These are phyloP conservation scores for Hipposideros larvatus DNA, from an alignment of 2,797 vertebrate genomes.

Conservation along the genomic window DNA sequence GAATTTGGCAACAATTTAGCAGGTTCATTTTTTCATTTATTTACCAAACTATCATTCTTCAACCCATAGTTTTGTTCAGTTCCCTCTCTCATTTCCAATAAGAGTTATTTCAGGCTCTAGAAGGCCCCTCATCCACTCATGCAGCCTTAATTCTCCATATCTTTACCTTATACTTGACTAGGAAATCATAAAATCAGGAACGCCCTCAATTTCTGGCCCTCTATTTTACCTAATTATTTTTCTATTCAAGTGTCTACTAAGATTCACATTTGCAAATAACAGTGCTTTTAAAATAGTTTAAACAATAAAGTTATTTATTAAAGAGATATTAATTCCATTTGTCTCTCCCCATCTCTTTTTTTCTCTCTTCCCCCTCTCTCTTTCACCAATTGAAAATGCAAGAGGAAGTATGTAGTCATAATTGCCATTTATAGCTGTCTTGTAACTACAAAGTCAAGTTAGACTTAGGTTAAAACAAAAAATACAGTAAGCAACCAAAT, in stretches of 20 bases:
- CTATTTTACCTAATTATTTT: not conserved
- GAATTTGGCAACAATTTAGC: not conserved
- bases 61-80: not conserved
- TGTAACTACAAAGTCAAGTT: not conserved
- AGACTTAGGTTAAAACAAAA: not conserved
- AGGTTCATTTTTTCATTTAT: not conserved
- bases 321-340: not conserved
- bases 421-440: not conserved
- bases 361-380: not conserved
- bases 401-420: not conserved
- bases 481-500: not conserved
- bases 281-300: not conserved
- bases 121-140: not conserved
- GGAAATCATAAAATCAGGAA: not conserved
- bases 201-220: not conserved
- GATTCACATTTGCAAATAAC: not conserved
- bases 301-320: not conserved
- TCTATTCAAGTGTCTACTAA: not conserved
- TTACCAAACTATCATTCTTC: slow-evolving; percentile 34
- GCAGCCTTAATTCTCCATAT: not conserved
- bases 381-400: not conserved
- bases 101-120: not conserved
- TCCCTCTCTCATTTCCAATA: not conserved
- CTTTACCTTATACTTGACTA: not conserved
- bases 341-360: not conserved